Percentiles rank a stretch among this genome's conserved stretches.
These are phyloP conservation scores for Cryptotermes secundus DNA, from an alignment of 1,140 invertebrate species.

Conservation along the genomic window DNA sequence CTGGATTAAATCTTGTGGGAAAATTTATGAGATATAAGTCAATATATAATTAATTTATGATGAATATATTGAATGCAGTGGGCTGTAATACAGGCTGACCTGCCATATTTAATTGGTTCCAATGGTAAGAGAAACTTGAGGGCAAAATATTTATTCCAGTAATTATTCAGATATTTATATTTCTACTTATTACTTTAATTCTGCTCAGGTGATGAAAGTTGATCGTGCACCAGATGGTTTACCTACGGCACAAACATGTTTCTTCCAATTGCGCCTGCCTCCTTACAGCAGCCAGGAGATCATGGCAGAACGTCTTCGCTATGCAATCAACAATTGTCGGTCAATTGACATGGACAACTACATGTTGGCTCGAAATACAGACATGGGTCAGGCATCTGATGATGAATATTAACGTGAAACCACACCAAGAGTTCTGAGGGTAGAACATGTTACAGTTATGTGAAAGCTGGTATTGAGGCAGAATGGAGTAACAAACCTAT, in stretches of 20 bases:
- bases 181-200: too few relatives aligned
- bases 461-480: not conserved
- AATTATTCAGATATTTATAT: too few relatives aligned
- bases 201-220: conserved; percentile 55
- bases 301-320: conserved; percentile 62
- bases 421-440: not conserved
- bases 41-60: too few relatives aligned
- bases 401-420: conserved; percentile 47
- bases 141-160: too few relatives aligned
- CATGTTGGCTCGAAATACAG: conserved; percentile 65
- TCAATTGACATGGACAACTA: conserved; percentile 75
- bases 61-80: too few relatives aligned
- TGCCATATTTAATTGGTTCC: too few relatives aligned
- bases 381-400: conserved; percentile 53
- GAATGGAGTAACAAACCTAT: not conserved
- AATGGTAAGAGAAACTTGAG: too few relatives aligned
- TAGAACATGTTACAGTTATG: not conserved
- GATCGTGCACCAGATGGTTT: conserved; percentile 61
- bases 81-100: too few relatives aligned
- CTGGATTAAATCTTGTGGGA: too few relatives aligned
- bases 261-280: conserved; percentile 70
- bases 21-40: too few relatives aligned
- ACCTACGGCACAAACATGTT: conserved; percentile 69
- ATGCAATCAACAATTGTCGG: conserved; percentile 69
- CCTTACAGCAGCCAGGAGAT: conserved; percentile 60